A percentile compares a stretch with the other conserved stretches of the same genome.
These are phyloP conservation scores for Nyctereutes procyonoides DNA, from an alignment of 2,113 vertebrate genomes.

Conservation along the genomic window DNA sequence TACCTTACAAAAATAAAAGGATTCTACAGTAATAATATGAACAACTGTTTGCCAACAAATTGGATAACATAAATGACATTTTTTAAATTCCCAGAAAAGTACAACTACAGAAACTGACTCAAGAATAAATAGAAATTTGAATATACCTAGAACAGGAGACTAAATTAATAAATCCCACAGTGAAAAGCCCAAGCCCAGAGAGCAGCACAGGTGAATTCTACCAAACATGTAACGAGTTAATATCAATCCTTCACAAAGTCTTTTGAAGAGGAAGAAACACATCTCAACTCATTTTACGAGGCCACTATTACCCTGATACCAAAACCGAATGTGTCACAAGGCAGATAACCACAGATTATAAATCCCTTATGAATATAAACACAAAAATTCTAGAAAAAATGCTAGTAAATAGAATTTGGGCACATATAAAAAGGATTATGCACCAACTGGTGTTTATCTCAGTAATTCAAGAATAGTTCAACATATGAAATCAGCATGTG, in stretches of 20 bases:
- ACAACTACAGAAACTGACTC: neutral
- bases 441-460: neutral
- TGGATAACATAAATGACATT: neutral
- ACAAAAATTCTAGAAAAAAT: neutral
- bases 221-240: neutral
- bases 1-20: neutral
- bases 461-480: neutral
- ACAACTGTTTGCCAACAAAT: neutral
- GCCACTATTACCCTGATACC: neutral
- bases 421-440: neutral
- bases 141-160: neutral
- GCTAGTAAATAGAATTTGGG: neutral
- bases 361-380: neutral
- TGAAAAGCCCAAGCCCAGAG: neutral
- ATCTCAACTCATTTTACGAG: neutral
- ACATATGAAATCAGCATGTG: neutral
- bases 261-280: neutral
- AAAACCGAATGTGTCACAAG: neutral
- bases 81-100: neutral
- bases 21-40: neutral
- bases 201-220: neutral
- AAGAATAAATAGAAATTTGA: neutral
- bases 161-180: neutral
- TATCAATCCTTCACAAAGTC: neutral
- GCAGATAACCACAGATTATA: neutral